phyloP scores from a whole-genome alignment of 2,888 invertebrate species.

The Cordilura impudica region DNA sequence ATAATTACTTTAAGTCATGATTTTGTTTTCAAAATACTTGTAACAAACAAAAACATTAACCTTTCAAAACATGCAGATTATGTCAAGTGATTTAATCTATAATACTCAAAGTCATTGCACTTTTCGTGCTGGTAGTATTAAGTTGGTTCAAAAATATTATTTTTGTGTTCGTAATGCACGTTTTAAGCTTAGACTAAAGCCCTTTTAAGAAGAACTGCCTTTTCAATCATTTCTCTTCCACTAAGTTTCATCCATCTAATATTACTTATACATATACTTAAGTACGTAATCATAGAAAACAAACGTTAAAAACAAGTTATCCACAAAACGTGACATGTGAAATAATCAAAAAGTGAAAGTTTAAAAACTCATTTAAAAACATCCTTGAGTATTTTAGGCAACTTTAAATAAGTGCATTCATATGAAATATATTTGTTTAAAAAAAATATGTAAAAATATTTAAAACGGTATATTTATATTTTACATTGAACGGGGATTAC shows the following conservation, averaged over 20 bases:
- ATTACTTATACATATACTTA: too few relatives aligned
- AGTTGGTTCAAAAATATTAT: neutral
- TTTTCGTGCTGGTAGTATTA: neutral
- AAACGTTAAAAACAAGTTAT: slow-evolving; percentile 19
- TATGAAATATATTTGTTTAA: too few relatives aligned
- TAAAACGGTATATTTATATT: too few relatives aligned
- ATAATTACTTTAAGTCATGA: too few relatives aligned
- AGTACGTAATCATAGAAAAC: neutral
- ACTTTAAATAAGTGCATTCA: too few relatives aligned
- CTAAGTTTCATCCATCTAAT: neutral
- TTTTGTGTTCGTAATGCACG: neutral
- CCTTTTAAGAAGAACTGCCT: neutral
- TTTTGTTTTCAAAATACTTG: neutral
- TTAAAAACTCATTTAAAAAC: neutral
- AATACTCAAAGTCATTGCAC: neutral
- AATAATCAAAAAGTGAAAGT: slow-evolving; percentile 27
- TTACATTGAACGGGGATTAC: too few relatives aligned
- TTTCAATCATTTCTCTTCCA: neutral
- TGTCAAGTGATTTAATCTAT: neutral
- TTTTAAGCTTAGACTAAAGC: neutral
- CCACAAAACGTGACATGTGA: slow-evolving; percentile 47
- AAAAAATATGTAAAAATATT: too few relatives aligned
- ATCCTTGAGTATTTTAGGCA: slow-evolving; percentile 3
- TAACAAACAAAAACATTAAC: neutral
- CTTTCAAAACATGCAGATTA: slow-evolving; percentile 11